These are phyloP conservation scores for Telmatochromis brachygnathus DNA, from an alignment of 2,113 vertebrate species.

Conservation along the genomic window DNA sequence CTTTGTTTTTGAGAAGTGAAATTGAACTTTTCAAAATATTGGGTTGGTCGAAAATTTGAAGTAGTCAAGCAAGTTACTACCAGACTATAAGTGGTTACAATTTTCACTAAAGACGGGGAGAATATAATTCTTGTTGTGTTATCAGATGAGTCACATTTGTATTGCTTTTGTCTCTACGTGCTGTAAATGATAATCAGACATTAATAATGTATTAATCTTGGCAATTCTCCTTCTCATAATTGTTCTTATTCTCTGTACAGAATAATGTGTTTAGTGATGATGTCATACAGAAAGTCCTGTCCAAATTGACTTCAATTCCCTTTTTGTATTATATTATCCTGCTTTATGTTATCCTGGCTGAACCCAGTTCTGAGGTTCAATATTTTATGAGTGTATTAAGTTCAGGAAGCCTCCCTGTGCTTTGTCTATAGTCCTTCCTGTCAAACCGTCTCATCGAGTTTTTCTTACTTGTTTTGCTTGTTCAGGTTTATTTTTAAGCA, in stretches of 20 bases:
- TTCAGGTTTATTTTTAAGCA: constrained; percentile 10
- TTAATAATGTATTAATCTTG: background rate
- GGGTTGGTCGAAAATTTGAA: rapidly evolving
- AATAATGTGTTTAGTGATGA: background rate
- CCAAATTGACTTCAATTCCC: background rate
- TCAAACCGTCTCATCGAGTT: background rate
- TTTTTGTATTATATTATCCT: background rate
- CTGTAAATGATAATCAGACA: background rate
- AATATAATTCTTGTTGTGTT: rapidly evolving
- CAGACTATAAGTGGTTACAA: rapidly evolving
- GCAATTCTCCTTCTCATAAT: rapidly evolving
- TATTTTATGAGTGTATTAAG: background rate
- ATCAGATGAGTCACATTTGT: background rate
- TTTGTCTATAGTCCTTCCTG: background rate
- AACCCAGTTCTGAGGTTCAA: background rate
- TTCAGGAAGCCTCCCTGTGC: background rate
- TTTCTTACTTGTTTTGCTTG: constrained; percentile 10
- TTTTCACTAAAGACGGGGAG: background rate
- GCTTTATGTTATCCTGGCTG: background rate
- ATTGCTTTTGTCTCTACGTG: background rate
- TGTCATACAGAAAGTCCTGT: background rate
- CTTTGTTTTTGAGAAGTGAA: background rate
- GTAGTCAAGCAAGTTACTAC: background rate
- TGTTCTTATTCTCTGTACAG: background rate
- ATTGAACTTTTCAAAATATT: background rate